Percentiles rank a stretch among this genome's conserved stretches.
Evolutionary conservation across 2,888 invertebrate genomes (phyloP).

Genomic region (Limenitis camilla): DNA sequence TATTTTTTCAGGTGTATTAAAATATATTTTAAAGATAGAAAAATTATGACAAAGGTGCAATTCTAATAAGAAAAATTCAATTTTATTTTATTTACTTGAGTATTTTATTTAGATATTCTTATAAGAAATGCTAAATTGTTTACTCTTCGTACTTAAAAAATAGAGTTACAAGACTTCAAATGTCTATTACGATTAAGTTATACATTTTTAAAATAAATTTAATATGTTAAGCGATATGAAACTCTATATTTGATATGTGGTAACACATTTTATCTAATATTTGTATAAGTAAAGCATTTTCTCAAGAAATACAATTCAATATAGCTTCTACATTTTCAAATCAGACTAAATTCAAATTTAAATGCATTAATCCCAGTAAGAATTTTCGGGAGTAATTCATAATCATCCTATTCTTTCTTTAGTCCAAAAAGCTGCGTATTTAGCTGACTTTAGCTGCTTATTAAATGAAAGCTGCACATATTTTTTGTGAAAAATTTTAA

Average conservation of each 20-base stretch:
- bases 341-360: background rate
- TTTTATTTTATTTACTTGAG: no score
- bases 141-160: no score
- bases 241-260: no score
- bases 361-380: constrained; percentile 12
- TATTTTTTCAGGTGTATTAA: constrained; percentile 10
- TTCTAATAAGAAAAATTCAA: no score
- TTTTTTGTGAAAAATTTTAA: constrained; percentile 23
- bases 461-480: constrained; percentile 22
- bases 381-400: constrained; percentile 18
- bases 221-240: no score
- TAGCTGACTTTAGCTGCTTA: constrained; percentile 18
- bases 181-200: background rate
- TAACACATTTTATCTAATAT: no score
- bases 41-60: background rate
- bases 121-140: constrained; percentile 2
- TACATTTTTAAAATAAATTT: no score
- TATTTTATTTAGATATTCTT: no score
- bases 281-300: background rate
- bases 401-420: constrained; percentile 18
- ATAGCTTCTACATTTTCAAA: background rate
- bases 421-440: constrained; percentile 17
- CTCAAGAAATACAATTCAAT: background rate
- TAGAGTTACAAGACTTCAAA: background rate
- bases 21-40: background rate